Evolutionary conservation across 2,888 invertebrate genomes (phyloP), one percentile per base, ranked within the genome.

Genomic region (Ypsolopha scabrella): DNA sequence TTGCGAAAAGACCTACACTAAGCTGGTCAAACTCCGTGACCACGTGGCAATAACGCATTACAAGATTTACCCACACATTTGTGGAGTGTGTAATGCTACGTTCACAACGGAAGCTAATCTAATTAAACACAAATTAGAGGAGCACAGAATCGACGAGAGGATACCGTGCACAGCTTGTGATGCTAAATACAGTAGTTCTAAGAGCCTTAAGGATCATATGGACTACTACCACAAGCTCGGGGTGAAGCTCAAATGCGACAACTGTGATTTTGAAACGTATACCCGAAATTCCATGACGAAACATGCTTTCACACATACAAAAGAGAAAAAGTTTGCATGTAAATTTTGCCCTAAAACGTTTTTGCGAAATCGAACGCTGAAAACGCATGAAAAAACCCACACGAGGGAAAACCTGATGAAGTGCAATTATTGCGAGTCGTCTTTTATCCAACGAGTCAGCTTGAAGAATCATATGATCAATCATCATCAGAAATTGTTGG

Each of bases 341-440:
- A 6, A n/a, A 14, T 13, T 44, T 44, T 44, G 43, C 24, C 7
- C 55, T 6, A 63, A 65, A 50, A 53, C 56, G 11, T 63, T 64
- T 38, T 9, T 24, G 24, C 24, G 24, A 24, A 24, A 24, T 3
- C 24, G 24, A 24, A 24, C 24, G 24, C 24, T 24, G 24, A 24
- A 24, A 24, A 3, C 4, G 24, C 24, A 24, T 24, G 24, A 24
- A 24, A 24, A 24, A 24, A 24, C 4, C 24, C 24, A 24, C 24
- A 3, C 24, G 24, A 24, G 24, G 24, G 24, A 24, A 24, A 24
- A 24, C 4, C 24, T 24, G 24, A 3, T 24, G 24, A 24, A 24
- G 24, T 24, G 24, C 24, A 24, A 24, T 24, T 4, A 24, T 24
- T 24, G 24, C 4, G 24, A 24, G 2, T 24, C 24, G 24, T 24